A percentile compares a stretch with the other conserved stretches of the same genome.
Conservation (phyloP, 2,888 invertebrate genomes). For the Dynastes grantii region DNA sequence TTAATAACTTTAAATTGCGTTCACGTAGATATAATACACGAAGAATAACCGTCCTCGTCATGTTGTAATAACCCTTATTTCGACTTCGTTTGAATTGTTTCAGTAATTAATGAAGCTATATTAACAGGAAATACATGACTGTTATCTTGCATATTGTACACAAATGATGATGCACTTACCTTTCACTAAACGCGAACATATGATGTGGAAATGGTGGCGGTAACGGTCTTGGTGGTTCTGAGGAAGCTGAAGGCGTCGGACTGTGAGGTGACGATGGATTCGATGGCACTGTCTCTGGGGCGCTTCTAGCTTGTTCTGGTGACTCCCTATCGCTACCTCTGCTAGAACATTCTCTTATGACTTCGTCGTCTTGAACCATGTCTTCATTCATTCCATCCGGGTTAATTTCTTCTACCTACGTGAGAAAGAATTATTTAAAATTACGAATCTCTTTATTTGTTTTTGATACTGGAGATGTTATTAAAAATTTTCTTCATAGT, state of each 20-base stretch:
- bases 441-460: no score
- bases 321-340: constrained; percentile 64
- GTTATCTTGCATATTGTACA: no score
- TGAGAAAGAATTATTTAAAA: not conserved
- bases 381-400: constrained; percentile 56
- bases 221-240: constrained; percentile 75
- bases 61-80: not conserved
- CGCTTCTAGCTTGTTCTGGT: constrained; percentile 60
- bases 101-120: no score
- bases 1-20: not conserved
- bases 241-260: constrained; percentile 75
- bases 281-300: constrained; percentile 63
- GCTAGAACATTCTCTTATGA: constrained; percentile 66
- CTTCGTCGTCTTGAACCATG: constrained; percentile 64
- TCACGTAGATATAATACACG: not conserved
- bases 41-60: not conserved
- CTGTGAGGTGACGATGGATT: constrained; percentile 71
- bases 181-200: constrained; percentile 78
- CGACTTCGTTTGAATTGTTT: not conserved
- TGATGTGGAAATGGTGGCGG: constrained; percentile 79
- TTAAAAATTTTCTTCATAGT: no score
- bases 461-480: no score
- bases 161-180: constrained; percentile 67
- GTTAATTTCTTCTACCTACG: constrained; percentile 63
- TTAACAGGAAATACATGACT: no score